Evolutionary conservation across 1,140 invertebrate genomes (phyloP).

Genomic region (Augochlora pura): DNA sequence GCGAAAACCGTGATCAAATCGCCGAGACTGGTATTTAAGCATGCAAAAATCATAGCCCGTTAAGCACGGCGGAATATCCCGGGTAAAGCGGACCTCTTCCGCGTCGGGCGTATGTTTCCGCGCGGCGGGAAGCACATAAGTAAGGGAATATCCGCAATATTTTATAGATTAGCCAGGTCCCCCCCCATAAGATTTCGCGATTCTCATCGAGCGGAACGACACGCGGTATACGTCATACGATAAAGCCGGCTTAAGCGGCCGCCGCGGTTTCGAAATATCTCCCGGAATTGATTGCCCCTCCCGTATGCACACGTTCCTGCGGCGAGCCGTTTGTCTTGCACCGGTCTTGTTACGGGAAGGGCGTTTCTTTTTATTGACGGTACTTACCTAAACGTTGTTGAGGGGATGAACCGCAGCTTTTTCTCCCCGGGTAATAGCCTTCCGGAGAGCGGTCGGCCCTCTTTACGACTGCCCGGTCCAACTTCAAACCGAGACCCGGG

Average conservation of each 20-base stretch:
- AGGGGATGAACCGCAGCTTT: conserved; percentile 9
- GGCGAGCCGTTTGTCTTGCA: conserved; percentile 23
- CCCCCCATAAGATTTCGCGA: conserved; percentile 41
- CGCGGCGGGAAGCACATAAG: not conserved
- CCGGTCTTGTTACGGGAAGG: not conserved
- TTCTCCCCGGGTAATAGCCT: conserved; percentile 19
- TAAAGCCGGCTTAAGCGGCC: conserved; percentile 41
- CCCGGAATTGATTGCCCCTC: conserved; percentile 15
- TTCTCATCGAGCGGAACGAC: conserved; percentile 49
- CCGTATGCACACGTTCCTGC: conserved; percentile 16
- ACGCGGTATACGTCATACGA: conserved; percentile 37
- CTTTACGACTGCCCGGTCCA: conserved; percentile 7
- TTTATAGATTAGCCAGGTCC: conserved; percentile 34
- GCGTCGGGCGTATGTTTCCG: not conserved
- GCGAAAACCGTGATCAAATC: too few relatives aligned
- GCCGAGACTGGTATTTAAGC: too few relatives aligned
- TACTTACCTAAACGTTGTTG: conserved; percentile 2
- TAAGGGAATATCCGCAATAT: conserved; percentile 30
- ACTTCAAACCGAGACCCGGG: not conserved
- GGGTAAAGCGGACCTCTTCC: not conserved
- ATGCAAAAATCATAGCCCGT: too few relatives aligned
- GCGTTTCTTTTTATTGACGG: conserved; percentile 20
- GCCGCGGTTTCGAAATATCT: conserved; percentile 37
- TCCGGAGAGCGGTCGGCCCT: not conserved
- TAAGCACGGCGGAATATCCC: too few relatives aligned